Evolutionary conservation across 1,140 invertebrate species (phyloP).

Genomic region (Nephila pilipes): DNA sequence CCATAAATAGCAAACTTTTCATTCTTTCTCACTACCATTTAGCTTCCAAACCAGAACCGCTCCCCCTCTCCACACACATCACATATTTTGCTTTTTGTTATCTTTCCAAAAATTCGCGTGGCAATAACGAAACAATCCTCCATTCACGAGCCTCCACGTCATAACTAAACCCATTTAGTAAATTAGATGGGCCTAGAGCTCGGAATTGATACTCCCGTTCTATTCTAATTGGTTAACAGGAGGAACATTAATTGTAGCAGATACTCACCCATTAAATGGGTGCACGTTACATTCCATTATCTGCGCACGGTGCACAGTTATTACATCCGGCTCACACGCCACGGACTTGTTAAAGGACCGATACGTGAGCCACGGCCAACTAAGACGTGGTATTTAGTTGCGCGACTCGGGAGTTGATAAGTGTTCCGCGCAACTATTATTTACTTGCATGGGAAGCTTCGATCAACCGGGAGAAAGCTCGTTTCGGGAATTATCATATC

Average conservation of each 20-base stretch:
- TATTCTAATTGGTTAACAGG: slow-evolving; percentile 59
- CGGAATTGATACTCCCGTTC: slow-evolving; percentile 25
- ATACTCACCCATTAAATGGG: slow-evolving; percentile 50
- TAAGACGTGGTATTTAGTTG: slow-evolving; percentile 22
- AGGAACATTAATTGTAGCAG: slow-evolving; percentile 48
- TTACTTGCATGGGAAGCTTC: slow-evolving; percentile 35
- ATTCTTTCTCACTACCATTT: no score
- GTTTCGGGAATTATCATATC: slow-evolving; percentile 30
- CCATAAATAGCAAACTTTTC: no score
- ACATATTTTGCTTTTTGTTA: neutral
- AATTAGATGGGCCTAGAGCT: neutral
- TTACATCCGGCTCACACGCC: slow-evolving; percentile 26
- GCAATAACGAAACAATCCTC: neutral
- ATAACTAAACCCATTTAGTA: slow-evolving; percentile 45
- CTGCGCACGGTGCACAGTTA: slow-evolving; percentile 23
- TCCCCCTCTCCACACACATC: no score
- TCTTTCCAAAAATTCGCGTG: neutral
- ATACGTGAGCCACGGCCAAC: slow-evolving; percentile 2
- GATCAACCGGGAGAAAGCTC: slow-evolving; percentile 4
- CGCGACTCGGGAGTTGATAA: neutral
- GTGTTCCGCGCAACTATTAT: slow-evolving; percentile 6
- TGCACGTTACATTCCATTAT: slow-evolving; percentile 56
- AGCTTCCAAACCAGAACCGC: no score
- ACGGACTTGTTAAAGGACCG: slow-evolving; percentile 13
- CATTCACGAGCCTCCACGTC: neutral